Percentiles rank a stretch among this genome's conserved stretches.
phyloP scores from a whole-genome alignment of 2,888 invertebrate genomes.

The Drosophila pullipes region DNA sequence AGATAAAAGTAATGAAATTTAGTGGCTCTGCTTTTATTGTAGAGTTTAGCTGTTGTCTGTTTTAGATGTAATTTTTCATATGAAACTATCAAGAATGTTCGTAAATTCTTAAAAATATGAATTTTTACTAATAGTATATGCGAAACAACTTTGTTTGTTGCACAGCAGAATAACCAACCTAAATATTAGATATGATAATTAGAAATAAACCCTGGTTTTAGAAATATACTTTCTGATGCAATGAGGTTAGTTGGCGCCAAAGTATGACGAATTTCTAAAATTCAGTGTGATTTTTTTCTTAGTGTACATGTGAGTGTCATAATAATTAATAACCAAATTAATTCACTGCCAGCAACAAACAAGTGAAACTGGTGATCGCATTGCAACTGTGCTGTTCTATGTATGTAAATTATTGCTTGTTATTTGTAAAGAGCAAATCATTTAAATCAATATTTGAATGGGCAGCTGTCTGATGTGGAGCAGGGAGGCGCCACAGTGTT shows the following conservation, averaged over 20 bases:
- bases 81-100: too few species aligned
- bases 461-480: constrained; percentile 96
- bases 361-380: constrained; percentile 91
- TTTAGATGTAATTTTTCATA: too few species aligned
- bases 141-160: neutral
- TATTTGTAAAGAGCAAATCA: too few species aligned
- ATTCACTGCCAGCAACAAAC: neutral
- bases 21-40: too few species aligned
- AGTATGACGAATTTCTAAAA: neutral
- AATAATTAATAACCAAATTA: neutral
- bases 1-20: too few species aligned
- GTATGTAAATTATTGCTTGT: constrained; percentile 86
- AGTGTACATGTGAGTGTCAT: neutral
- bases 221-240: neutral
- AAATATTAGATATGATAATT: neutral
- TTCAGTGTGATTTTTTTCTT: neutral
- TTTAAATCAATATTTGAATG: neutral
- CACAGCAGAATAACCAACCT: neutral
- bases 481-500: constrained; percentile 99
- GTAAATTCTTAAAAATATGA: too few species aligned
- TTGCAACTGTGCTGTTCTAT: constrained; percentile 97
- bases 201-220: neutral
- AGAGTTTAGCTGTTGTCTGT: too few species aligned
- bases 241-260: too few species aligned
- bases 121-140: too few species aligned